These are phyloP conservation scores for Geococcyx californianus DNA, from an alignment of 2,113 vertebrate genomes.

Conservation along the genomic window DNA sequence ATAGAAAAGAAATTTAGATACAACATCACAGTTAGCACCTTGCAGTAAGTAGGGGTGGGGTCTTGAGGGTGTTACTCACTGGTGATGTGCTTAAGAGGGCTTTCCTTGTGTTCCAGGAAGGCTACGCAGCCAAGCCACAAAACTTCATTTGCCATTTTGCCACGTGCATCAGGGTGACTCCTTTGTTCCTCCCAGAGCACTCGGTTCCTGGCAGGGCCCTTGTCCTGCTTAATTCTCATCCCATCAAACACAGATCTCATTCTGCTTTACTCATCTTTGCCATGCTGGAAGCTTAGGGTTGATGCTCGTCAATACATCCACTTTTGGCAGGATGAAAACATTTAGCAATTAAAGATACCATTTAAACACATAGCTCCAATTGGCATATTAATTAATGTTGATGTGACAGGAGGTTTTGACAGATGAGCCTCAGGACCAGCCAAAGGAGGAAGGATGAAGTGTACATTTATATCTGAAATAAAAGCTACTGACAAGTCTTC, in stretches of 20 bases:
- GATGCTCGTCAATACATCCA: background rate
- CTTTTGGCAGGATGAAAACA: background rate
- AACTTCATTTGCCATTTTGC: slow-evolving; percentile 1
- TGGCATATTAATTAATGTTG: background rate
- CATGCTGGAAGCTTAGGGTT: background rate
- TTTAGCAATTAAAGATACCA: background rate
- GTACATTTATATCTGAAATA: background rate
- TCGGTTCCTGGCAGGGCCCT: background rate
- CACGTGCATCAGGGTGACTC: background rate
- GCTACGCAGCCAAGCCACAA: background rate
- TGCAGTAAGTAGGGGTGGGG: background rate
- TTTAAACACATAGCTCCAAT: background rate
- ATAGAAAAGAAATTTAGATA: background rate
- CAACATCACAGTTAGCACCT: background rate
- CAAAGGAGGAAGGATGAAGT: background rate
- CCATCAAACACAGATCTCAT: background rate
- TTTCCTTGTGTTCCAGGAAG: background rate
- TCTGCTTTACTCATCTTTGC: slow-evolving; percentile 10
- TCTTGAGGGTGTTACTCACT: background rate
- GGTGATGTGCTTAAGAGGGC: background rate
- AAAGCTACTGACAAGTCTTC: background rate
- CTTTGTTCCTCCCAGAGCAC: background rate
- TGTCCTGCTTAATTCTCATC: background rate
- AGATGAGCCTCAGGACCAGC: background rate
- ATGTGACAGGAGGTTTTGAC: background rate